These are phyloP conservation scores for Trichosurus vulpecula DNA, from an alignment of 2,797 vertebrate genomes.

Conservation along the genomic window DNA sequence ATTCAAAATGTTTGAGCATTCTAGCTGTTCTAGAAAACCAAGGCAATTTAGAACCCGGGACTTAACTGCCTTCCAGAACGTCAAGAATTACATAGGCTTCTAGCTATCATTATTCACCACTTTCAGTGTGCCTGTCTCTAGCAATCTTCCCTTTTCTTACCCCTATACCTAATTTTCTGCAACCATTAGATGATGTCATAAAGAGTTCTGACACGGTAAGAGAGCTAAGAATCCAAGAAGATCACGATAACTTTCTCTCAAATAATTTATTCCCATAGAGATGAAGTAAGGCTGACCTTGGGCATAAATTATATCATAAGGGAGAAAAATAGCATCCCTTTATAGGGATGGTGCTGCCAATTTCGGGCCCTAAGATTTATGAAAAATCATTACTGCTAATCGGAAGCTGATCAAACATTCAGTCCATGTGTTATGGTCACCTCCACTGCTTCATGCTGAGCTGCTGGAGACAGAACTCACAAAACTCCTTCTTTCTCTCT, in stretches of 20 bases:
- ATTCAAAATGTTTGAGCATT: neutral
- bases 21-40: neutral
- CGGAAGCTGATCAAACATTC: slow-evolving; percentile 21
- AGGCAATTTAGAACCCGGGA: neutral
- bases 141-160: neutral
- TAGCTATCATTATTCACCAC: neutral
- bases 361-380: slow-evolving; percentile 16
- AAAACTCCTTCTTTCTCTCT: neutral
- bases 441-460: slow-evolving; percentile 17
- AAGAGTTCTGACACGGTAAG: neutral
- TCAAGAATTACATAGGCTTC: neutral
- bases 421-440: neutral
- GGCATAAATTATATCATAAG: neutral
- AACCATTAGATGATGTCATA: neutral
- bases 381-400: slow-evolving; percentile 12
- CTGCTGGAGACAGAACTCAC: slow-evolving; percentile 14
- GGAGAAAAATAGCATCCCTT: neutral
- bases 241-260: neutral
- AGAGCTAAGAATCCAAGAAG: neutral
- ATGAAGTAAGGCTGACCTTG: neutral
- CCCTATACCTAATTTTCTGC: neutral
- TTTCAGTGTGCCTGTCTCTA: neutral
- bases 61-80: neutral
- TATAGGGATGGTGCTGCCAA: neutral
- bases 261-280: neutral